Conservation (phyloP, 2,113 vertebrate genomes). For the Ploceus nigricollis region DNA sequence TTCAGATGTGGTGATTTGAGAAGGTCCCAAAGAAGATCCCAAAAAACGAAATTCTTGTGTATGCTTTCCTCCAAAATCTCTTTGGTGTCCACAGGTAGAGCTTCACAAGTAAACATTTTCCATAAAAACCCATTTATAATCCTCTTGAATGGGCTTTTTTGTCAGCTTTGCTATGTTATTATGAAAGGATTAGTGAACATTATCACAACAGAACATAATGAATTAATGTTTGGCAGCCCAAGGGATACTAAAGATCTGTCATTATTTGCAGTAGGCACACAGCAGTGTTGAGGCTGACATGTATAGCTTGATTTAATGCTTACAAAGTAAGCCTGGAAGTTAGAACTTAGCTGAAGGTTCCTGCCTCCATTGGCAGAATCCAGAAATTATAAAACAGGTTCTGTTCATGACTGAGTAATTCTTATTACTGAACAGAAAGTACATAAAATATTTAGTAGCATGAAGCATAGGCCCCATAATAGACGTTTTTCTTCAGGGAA, state of each 20-base stretch:
- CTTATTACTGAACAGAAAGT: background rate
- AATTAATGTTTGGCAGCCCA: background rate
- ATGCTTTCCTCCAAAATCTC: background rate
- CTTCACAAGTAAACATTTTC: background rate
- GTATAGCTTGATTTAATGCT: background rate
- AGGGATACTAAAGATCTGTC: background rate
- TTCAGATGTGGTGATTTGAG: background rate
- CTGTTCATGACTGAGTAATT: background rate
- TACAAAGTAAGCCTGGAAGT: background rate
- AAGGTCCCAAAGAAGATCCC: background rate
- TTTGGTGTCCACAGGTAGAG: background rate
- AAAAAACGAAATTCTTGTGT: background rate
- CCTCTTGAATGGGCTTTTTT: background rate
- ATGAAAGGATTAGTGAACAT: background rate
- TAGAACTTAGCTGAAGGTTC: slow-evolving; percentile 1
- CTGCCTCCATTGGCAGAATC: background rate
- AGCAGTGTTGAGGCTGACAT: background rate
- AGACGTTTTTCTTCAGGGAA: background rate
- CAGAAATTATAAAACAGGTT: background rate
- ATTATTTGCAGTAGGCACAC: slow-evolving; percentile 13
- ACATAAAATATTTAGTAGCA: background rate
- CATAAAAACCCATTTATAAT: background rate
- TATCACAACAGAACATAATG: background rate
- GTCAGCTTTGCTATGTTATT: background rate
- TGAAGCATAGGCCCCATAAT: background rate